These are phyloP conservation scores for Cherax quadricarinatus DNA, from an alignment of 1,140 invertebrate genomes.

Conservation along the genomic window DNA sequence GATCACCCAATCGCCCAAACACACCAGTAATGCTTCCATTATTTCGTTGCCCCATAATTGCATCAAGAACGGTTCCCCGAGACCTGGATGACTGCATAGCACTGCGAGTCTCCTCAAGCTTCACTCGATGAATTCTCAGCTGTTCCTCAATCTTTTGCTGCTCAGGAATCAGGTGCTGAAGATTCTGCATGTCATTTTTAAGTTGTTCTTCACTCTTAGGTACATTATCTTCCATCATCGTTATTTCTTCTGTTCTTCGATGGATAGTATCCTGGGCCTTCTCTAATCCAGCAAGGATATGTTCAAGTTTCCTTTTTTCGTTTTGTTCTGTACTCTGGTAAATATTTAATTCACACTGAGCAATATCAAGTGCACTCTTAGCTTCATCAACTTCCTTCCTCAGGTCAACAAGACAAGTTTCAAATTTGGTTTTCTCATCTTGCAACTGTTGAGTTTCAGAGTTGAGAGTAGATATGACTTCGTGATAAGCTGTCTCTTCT, in stretches of 20 bases:
- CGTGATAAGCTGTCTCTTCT: constrained; percentile 79
- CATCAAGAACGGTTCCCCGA: constrained; percentile 86
- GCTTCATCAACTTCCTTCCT: constrained; percentile 85
- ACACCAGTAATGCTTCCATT: constrained; percentile 89
- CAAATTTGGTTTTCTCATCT: constrained; percentile 77
- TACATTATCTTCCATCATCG: constrained; percentile 63
- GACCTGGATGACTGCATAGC: constrained; percentile 85
- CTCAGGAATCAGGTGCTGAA: constrained; percentile 42
- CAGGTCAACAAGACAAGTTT: constrained; percentile 74
- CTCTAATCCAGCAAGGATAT: constrained; percentile 76
- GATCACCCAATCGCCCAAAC: constrained; percentile 93
- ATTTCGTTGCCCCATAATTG: constrained; percentile 91
- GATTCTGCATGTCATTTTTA: constrained; percentile 72
- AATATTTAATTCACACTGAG: constrained; percentile 89
- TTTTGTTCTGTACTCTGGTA: constrained; percentile 86
- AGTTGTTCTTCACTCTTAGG: constrained; percentile 72
- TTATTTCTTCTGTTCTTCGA: constrained; percentile 40
- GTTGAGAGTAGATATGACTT: constrained; percentile 75
- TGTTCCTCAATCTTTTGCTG: constrained; percentile 71
- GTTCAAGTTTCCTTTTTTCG: constrained; percentile 85
- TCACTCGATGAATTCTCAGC: constrained; percentile 74
- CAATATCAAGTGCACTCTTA: constrained; percentile 84
- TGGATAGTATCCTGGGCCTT: constrained; percentile 72
- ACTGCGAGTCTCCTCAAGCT: constrained; percentile 82
- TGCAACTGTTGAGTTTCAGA: constrained; percentile 77